These are phyloP conservation scores for Sialis lutaria DNA, from an alignment of 2,888 invertebrate genomes.

Conservation along the genomic window DNA sequence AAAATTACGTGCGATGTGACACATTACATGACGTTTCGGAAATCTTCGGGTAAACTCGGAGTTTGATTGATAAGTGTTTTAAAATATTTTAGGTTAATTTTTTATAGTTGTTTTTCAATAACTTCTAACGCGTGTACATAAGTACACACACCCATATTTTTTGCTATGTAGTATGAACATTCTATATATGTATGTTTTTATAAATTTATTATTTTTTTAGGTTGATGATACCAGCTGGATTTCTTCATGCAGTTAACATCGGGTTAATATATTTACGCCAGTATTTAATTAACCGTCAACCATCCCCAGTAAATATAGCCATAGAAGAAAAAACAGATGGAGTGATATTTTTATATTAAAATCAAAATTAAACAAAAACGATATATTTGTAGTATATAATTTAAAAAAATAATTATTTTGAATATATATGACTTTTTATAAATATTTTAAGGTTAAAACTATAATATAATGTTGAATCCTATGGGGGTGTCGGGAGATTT, in stretches of 20 bases:
- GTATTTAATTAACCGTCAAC: slow-evolving; percentile 19
- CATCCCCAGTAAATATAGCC: slow-evolving; percentile 14
- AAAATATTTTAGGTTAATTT: no score
- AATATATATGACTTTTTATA: neutral
- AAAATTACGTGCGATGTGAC: no score
- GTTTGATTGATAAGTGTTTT: no score
- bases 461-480: no score
- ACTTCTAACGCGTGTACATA: no score
- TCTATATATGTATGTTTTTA: neutral
- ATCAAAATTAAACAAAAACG: neutral
- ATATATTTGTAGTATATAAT: neutral
- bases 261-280: slow-evolving; percentile 19
- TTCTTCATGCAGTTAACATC: slow-evolving; percentile 19
- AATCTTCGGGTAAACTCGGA: no score
- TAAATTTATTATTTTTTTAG: slow-evolving; percentile 14
- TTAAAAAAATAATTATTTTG: neutral
- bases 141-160: no score
- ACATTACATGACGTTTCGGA: no score
- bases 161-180: no score
- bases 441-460: no score
- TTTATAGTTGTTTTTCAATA: no score
- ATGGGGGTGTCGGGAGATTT: no score
- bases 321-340: slow-evolving; percentile 11
- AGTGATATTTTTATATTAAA: slow-evolving; percentile 9
- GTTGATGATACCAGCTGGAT: slow-evolving; percentile 16